Conservation (phyloP, 2,888 invertebrate genomes). For the Drosophila nigricruria region DNA sequence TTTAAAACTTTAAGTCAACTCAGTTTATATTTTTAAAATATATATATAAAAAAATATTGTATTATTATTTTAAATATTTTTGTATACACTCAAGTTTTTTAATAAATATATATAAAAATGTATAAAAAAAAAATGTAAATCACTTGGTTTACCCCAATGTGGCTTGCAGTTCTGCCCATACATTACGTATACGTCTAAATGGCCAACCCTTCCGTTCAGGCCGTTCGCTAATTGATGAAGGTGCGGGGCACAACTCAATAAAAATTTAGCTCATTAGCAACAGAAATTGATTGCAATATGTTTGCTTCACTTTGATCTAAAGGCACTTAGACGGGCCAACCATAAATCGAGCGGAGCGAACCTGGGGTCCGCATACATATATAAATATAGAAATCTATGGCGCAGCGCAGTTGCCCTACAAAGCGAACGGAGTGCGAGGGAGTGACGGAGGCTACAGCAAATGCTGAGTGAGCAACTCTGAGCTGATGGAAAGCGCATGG, state of each 20-base stretch:
- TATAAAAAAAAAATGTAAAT: background rate
- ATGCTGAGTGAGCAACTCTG: conserved; percentile 46
- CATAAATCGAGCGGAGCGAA: conserved; percentile 52
- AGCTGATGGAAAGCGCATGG: conserved; percentile 55
- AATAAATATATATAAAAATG: no score
- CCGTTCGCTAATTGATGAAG: conserved; percentile 7
- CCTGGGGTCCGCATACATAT: conserved; percentile 34
- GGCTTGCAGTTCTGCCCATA: conserved; percentile 27
- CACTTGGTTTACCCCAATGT: conserved; percentile 13
- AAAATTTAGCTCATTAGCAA: conserved; percentile 79
- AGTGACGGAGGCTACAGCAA: background rate
- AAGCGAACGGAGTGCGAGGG: background rate
- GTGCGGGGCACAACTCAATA: conserved; percentile 65
- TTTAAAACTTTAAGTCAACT: background rate
- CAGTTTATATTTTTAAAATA: no score
- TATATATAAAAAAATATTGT: no score
- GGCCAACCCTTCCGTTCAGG: conserved; percentile 2
- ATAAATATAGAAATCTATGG: conserved; percentile 52
- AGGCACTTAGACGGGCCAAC: conserved; percentile 55
- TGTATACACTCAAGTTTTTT: no score
- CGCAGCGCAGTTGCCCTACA: conserved; percentile 15
- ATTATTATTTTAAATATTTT: no score
- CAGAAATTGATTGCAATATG: conserved; percentile 77
- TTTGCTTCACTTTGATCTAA: conserved; percentile 65
- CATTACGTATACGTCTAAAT: conserved; percentile 49